phyloP scores from a whole-genome alignment of 2,888 invertebrate species.

The Gryllus longicercus region DNA sequence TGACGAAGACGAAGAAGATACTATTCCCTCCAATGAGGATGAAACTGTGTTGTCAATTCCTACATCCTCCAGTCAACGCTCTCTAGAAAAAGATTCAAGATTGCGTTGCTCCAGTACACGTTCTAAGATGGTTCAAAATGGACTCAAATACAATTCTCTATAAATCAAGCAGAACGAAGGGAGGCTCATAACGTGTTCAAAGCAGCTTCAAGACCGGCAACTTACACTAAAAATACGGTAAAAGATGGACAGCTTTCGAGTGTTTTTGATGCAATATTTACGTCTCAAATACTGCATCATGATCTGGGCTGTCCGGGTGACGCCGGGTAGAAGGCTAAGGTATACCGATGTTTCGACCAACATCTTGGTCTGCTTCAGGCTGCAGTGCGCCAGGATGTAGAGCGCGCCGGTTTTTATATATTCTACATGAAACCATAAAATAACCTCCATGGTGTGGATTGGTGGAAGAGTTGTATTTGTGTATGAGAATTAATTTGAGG shows the following conservation, averaged over 20 bases:
- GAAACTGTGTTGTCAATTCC: not conserved
- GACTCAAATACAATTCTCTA: slow-evolving; percentile 17
- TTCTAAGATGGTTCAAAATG: not conserved
- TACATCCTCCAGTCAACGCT: not conserved
- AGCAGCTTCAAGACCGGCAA: not conserved
- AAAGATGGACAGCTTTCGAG: not conserved
- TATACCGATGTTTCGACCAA: too few species aligned
- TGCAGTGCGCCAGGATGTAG: too few species aligned
- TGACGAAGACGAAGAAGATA: not conserved
- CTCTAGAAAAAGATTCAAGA: too few species aligned
- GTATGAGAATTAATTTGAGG: too few species aligned
- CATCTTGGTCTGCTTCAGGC: too few species aligned
- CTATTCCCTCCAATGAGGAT: not conserved
- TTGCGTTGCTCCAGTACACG: not conserved
- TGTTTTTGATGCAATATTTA: not conserved
- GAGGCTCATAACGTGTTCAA: not conserved
- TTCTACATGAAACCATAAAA: too few species aligned
- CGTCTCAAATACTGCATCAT: not conserved
- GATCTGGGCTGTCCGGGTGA: not conserved
- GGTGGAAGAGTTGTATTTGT: too few species aligned
- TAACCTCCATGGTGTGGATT: too few species aligned
- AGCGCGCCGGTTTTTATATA: too few species aligned
- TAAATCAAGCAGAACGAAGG: not conserved
- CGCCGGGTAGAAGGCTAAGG: not conserved
- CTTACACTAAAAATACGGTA: not conserved